phyloP scores from a whole-genome alignment of 2,888 invertebrate species.

The Sinelater perroti region DNA sequence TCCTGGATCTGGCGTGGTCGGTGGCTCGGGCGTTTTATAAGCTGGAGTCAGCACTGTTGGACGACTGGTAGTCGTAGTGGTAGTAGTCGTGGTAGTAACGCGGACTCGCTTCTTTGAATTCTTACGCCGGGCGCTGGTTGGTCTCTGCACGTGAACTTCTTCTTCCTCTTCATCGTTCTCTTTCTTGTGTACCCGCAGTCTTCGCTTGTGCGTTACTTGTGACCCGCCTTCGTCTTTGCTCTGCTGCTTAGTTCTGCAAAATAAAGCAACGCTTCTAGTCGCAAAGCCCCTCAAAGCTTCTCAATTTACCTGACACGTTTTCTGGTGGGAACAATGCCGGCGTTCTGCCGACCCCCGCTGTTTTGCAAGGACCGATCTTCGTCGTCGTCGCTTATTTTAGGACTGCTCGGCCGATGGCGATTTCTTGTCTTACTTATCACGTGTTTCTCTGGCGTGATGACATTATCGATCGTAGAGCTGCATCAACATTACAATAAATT shows the following conservation, averaged over 20 bases:
- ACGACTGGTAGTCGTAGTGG: constrained; percentile 61
- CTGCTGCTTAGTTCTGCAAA: constrained; percentile 9
- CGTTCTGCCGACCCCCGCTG: constrained; percentile 44
- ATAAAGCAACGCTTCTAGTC: neutral
- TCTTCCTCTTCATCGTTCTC: constrained; percentile 21
- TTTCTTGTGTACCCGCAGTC: constrained; percentile 43
- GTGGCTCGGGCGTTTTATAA: constrained; percentile 79
- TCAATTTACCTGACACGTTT: constrained; percentile 28
- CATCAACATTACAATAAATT: constrained; percentile 25
- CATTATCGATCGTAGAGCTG: constrained; percentile 56
- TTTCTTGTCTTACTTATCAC: constrained; percentile 52
- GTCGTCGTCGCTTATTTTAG: constrained; percentile 43
- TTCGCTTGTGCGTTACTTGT: neutral
- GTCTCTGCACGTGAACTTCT: constrained; percentile 28
- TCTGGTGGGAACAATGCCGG: constrained; percentile 32
- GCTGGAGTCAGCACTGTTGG: constrained; percentile 55
- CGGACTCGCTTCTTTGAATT: constrained; percentile 41
- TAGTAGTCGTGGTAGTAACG: constrained; percentile 60
- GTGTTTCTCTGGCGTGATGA: constrained; percentile 55
- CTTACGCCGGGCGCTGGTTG: constrained; percentile 3
- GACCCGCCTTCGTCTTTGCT: neutral
- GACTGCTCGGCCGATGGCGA: constrained; percentile 45
- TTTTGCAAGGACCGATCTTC: constrained; percentile 34
- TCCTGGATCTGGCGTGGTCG: constrained; percentile 90
- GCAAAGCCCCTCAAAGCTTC: too few relatives aligned